Evolutionary conservation across 2,888 invertebrate genomes (phyloP), one percentile per base, ranked within the genome.

Genomic region (Papilio gigon): DNA sequence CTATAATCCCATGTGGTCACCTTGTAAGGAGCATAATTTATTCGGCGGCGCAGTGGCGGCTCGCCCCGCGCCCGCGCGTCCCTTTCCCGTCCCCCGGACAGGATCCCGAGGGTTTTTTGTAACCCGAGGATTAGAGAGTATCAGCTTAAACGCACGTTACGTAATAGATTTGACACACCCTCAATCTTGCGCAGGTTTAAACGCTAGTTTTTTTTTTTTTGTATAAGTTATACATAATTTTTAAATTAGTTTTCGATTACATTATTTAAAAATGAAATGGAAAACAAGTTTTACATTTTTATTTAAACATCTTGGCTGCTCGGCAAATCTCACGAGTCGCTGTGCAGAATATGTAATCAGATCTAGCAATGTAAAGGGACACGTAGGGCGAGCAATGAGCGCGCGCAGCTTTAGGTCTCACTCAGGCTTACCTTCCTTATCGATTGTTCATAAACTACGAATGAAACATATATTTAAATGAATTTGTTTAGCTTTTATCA

Each of bases 41-140:
- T 90, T 89, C 90, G 90, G 91, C 91, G 90, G 90, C 90, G 87
- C 86, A 76, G 88, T 88, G 91, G 89, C 89, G 89, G 85, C 81
- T 78, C 78, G 71, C 76, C 73, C 70, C 72, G 70, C 79, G 70
- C 76, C 78, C 73, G 80, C n/a, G 50, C 20, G 14, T 50, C 27
- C 77, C 73, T 77, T 80, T 65, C 70, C 75, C 44, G 72, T 71
- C 72, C 76, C 77, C 74, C 81, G 85, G 86, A 87, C 85, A 84
- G 88, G 87, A 84, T 84, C 84, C 78, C 75, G 74, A 65, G 22
- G 65, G 33, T 73, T 87, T 90, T 90, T 88, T 89, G 81, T 86
- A 79, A 73, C 70, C 73, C 71, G 58, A 71, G 84, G 86, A 88
- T 89, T 89, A 88, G 80, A 80, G 85, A 82, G 85, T 85, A 88